Evolutionary conservation across 2,888 invertebrate genomes (phyloP), one percentile per base, ranked within the genome.

Genomic region (Megalurothrips usitatus): DNA sequence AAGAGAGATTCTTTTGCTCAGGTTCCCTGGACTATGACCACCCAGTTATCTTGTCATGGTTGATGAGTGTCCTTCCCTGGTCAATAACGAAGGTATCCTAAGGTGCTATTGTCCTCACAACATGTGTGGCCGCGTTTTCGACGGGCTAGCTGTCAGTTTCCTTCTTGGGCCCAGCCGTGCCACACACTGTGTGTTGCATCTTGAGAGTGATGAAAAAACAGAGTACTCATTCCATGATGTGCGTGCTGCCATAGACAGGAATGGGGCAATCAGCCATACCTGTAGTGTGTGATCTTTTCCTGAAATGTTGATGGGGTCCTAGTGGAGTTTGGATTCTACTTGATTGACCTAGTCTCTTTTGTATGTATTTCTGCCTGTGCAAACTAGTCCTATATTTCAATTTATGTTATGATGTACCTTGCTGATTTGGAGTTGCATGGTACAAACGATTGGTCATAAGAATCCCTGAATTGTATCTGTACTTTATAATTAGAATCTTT

Each of bases 341-440:
- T 75, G 23, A 75, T 75, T 26, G 23, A 75, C 23, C 68, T 75
- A 75, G 68, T 75, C 68, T 75, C 23, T 75, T 75, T 75, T 26
- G 26, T 75, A 12, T 75, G 12, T 26, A 75, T 75, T 26, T 75
- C 68, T 26, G 68, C 26, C 68, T 75, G 68, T 75, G 26, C 68
- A 23, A 75, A 26, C 68, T 75, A 75, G 68, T 75, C 68, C 26
- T 75, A 26, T 75, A 26, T 75, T 58, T 58, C 9, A 26, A 26
- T 26, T 23, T 75, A 26, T 75, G n/a, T n/a, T 26, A 75, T 9
- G 9, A 75, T 75, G 26, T 26, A 26, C 23, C 23, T 75, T 75
- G 23, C 9, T 68, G 23, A 23, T 23, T 11, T 23, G 23, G 68
- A 68, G 23, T 23, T 11, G n/a, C 23, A 11, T 9, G 26, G 23